These are phyloP conservation scores for Endomychus coccineus DNA, from an alignment of 2,888 invertebrate species.

Conservation along the genomic window DNA sequence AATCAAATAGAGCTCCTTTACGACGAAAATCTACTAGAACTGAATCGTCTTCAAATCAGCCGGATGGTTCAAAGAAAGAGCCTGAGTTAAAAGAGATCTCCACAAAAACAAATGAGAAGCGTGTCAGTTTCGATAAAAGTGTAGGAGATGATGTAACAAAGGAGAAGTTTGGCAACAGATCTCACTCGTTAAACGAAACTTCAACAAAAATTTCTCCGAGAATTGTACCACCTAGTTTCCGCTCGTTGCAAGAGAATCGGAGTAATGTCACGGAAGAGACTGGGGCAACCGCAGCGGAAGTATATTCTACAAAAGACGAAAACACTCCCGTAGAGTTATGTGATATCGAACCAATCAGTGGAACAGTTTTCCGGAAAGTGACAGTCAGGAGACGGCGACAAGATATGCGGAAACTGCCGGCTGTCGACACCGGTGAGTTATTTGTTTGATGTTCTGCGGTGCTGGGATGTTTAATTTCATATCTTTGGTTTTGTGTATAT, in stretches of 20 bases:
- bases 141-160: conserved; percentile 9
- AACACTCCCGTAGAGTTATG: conserved; percentile 33
- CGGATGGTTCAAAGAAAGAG: conserved; percentile 6
- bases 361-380: conserved; percentile 58
- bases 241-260: too few species aligned
- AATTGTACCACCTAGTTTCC: too few species aligned
- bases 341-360: conserved; percentile 52
- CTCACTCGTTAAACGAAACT: too few species aligned
- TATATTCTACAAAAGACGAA: conserved; percentile 28
- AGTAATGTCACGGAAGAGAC: too few species aligned
- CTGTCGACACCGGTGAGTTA: conserved; percentile 41
- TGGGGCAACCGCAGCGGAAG: conserved; percentile 15
- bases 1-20: conserved; percentile 13
- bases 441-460: background rate
- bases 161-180: too few species aligned
- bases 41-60: background rate
- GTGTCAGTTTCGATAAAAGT: conserved; percentile 32
- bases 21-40: conserved; percentile 4
- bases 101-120: conserved; percentile 20
- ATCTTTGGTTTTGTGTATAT: too few species aligned
- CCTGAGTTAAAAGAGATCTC: conserved; percentile 4
- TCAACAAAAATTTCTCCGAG: too few species aligned
- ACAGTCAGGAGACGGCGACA: conserved; percentile 54
- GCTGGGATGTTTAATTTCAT: background rate
- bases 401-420: conserved; percentile 40